Evolutionary conservation across 2,888 invertebrate genomes (phyloP).

Genomic region (Drepana falcataria): DNA sequence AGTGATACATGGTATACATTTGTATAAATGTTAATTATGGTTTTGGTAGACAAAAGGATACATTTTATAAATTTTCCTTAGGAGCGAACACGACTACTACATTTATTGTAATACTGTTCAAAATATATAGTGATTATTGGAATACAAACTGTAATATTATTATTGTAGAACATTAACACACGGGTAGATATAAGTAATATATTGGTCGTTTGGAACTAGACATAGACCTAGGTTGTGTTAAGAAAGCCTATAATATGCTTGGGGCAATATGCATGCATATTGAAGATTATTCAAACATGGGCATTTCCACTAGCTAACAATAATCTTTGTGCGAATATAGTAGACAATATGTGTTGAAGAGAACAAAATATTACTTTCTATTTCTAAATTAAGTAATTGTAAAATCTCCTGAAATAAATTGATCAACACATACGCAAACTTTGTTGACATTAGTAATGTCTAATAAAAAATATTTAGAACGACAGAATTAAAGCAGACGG

Average conservation of each 20-base stretch:
- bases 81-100: constrained; percentile 1
- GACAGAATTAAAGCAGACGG: constrained; percentile 4
- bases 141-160: neutral
- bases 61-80: constrained; percentile 34
- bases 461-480: neutral
- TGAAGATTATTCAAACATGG: neutral
- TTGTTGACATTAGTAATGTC: neutral
- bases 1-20: too few relatives aligned
- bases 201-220: constrained; percentile 4
- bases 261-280: neutral
- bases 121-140: neutral
- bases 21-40: too few relatives aligned
- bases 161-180: neutral
- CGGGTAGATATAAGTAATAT: constrained; percentile 2
- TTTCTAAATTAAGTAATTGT: too few relatives aligned
- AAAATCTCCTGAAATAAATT: too few relatives aligned
- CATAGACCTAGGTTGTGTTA: neutral
- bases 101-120: neutral
- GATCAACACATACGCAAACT: too few relatives aligned
- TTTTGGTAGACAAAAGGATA: constrained; percentile 8
- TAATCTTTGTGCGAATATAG: neutral
- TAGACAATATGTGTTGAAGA: neutral
- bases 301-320: neutral
- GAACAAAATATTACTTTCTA: too few relatives aligned
- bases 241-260: neutral